Evolutionary conservation across 2,888 invertebrate species (phyloP), one percentile per base, ranked within the genome.

Genomic region (Aproaerema taeniolella): DNA sequence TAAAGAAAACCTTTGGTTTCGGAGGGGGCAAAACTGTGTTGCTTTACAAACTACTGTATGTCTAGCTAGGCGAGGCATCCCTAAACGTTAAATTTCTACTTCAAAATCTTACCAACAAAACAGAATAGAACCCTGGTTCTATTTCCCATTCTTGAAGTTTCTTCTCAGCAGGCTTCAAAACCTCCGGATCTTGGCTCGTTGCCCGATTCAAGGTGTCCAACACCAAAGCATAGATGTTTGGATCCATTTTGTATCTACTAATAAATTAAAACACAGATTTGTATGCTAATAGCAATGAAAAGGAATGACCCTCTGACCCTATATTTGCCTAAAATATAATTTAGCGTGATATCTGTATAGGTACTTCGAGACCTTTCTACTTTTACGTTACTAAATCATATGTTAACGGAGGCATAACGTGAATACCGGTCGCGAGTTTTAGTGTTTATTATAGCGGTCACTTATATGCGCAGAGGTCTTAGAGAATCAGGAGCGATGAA

Each of bases 101-200:
- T n/a, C n/a, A n/a, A n/a, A n/a, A n/a, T n/a, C n/a, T n/a, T 80
- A 95, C 95, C 77, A 94, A 87, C 49, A 98, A 80, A 13, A 93
- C 91, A 41, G 93, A 91, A 74, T 97, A 96, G 79, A 96, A 98
- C 17, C 97, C 97, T 17, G 94, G 92, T 68, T 95, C 92, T 15
- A 90, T 91, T 82, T 97, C 97, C 96, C 97, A 97, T 87, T 93
- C 92, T 55, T 90, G 89, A 13, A 98, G 88, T 64, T 94, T 95
- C 52, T 91, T 90, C 75, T 96, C 97, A 16, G 97, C 97, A 29
- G 94, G 93, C 75, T 96, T 96, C 39, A 97, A 85, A 29, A 95
- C 86, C 50, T 91, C 91, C 9, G 94, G 90, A 76, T 95, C 91
- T 73, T 96, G 95, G 78, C 94, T 96, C 42, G 95, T 92, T 16